phyloP scores from a whole-genome alignment of 2,113 vertebrate species.

The Nesoenas mayeri region DNA sequence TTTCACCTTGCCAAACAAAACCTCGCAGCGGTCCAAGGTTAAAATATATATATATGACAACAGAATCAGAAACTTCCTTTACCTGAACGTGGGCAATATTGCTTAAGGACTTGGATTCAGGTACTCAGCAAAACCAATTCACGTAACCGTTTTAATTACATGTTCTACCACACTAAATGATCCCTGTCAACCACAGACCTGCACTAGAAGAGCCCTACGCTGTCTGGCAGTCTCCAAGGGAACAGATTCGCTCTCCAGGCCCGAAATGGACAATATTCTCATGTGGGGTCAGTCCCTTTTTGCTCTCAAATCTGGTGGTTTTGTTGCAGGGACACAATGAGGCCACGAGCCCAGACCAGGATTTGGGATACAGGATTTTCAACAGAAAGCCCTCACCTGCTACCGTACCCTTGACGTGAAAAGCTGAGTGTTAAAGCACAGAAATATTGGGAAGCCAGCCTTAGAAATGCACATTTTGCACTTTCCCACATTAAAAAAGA shows the following conservation, averaged over 20 bases:
- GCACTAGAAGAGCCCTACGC: neutral
- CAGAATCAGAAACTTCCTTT: slow-evolving; percentile 17
- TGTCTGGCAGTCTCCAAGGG: neutral
- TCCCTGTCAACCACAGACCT: neutral
- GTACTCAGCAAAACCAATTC: neutral
- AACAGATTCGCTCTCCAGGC: neutral
- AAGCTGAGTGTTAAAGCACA: neutral
- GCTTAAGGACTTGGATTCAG: slow-evolving; percentile 10
- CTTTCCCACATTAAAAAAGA: neutral
- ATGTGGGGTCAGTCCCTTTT: neutral
- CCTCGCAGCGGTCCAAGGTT: neutral
- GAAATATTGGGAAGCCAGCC: neutral
- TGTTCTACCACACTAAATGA: accelerated
- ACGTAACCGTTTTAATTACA: accelerated
- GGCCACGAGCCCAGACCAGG: accelerated
- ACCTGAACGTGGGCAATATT: neutral
- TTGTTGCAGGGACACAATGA: neutral
- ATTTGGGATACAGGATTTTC: neutral
- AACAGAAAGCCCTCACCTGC: neutral
- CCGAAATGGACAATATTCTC: accelerated
- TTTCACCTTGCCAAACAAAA: neutral
- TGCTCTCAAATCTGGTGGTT: neutral
- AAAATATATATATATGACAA: neutral
- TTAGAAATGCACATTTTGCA: neutral
- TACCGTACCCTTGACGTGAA: neutral